A percentile compares a stretch with the other conserved stretches of the same genome.
Evolutionary conservation across 2,797 vertebrate genomes (phyloP).

Genomic region (Oophaga sylvatica): DNA sequence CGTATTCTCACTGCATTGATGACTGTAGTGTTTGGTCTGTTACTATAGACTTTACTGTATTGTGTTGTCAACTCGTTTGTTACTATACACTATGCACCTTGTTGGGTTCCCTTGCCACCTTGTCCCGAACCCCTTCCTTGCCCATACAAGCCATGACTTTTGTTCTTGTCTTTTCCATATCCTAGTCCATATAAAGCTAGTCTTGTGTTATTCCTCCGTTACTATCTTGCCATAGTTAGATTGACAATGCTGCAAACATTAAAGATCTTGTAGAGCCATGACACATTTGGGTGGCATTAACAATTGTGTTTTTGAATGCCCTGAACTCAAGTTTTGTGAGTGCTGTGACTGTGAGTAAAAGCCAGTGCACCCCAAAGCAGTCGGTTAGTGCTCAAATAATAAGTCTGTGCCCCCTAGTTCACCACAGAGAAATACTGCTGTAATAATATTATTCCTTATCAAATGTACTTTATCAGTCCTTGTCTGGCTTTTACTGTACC

Average conservation of each 20-base stretch:
- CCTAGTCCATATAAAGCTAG: not conserved
- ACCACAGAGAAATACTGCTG: too few relatives aligned
- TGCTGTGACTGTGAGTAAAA: too few relatives aligned
- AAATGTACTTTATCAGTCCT: too few relatives aligned
- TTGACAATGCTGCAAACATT: too few relatives aligned
- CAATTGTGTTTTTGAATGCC: too few relatives aligned
- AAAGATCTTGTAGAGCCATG: too few relatives aligned
- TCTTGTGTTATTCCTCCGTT: not conserved
- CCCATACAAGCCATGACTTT: not conserved
- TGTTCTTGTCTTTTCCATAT: not conserved
- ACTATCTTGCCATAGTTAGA: not conserved
- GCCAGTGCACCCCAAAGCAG: too few relatives aligned
- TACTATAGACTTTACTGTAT: not conserved
- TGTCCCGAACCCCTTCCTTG: not conserved
- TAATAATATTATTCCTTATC: too few relatives aligned
- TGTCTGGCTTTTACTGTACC: not conserved
- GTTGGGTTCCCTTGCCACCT: not conserved
- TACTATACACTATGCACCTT: not conserved
- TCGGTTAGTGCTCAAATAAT: too few relatives aligned
- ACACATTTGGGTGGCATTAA: too few relatives aligned
- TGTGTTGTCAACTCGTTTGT: slow-evolving; percentile 13
- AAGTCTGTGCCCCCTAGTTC: too few relatives aligned
- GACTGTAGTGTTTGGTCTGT: not conserved
- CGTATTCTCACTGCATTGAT: not conserved
- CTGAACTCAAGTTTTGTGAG: too few relatives aligned